A percentile compares a stretch with the other conserved stretches of the same genome.
These are phyloP conservation scores for Pantelozetes paolii DNA, from an alignment of 2,888 invertebrate genomes.

Conservation along the genomic window DNA sequence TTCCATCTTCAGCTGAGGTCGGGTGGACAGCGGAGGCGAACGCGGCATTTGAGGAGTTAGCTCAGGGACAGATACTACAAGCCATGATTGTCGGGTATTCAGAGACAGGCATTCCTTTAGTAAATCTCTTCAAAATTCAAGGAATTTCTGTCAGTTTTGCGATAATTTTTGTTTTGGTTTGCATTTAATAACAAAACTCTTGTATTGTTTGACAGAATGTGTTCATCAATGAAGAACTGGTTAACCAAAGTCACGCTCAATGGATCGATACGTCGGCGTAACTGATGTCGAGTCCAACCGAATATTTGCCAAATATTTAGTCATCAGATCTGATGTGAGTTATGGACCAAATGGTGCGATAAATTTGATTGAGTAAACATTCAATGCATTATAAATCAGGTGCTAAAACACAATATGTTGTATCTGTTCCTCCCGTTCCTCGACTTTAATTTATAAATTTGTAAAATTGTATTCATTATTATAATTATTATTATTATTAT, in stretches of 20 bases:
- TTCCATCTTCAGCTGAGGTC: constrained; percentile 50
- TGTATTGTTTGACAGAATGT: constrained; percentile 63
- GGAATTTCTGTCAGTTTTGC: constrained; percentile 47
- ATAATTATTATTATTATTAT: constrained; percentile 1
- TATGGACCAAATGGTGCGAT: neutral
- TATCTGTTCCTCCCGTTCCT: constrained; percentile 1
- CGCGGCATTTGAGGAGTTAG: constrained; percentile 70
- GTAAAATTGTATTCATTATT: constrained; percentile 11
- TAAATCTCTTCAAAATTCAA: constrained; percentile 67
- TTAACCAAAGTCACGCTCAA: constrained; percentile 74
- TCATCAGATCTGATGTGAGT: constrained; percentile 27
- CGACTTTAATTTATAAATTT: constrained; percentile 2
- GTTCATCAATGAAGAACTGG: constrained; percentile 80
- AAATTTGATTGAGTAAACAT: neutral
- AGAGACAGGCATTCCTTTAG: constrained; percentile 70
- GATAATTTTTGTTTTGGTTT: neutral
- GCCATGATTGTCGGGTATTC: constrained; percentile 82
- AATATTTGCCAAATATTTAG: constrained; percentile 18
- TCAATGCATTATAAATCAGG: constrained; percentile 18
- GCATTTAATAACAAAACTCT: neutral
- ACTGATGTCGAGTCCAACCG: neutral
- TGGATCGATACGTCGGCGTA: constrained; percentile 55
- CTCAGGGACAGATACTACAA: constrained; percentile 75
- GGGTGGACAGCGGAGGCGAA: constrained; percentile 73
- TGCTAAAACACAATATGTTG: neutral